Conservation (phyloP, 2,888 invertebrate genomes). For the Parnassius smintheus region DNA sequence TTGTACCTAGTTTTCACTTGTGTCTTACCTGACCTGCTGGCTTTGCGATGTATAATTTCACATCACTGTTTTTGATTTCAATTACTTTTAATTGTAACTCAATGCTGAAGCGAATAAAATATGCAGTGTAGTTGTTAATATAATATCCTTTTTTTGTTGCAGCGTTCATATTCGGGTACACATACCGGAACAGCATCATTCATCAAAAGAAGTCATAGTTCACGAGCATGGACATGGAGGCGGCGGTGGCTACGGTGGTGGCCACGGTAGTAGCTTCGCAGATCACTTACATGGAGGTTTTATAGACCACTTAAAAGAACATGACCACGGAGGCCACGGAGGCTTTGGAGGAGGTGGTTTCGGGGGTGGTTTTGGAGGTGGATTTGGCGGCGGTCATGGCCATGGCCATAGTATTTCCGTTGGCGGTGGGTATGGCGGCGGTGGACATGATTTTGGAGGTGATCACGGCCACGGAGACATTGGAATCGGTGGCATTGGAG, state of each 20-base stretch:
- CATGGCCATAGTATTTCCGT: slow-evolving; percentile 38
- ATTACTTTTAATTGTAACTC: slow-evolving; percentile 27
- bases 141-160: slow-evolving; percentile 46
- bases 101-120: slow-evolving; percentile 14
- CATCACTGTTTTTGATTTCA: slow-evolving; percentile 9
- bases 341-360: slow-evolving; percentile 42
- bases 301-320: slow-evolving; percentile 49
- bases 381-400: slow-evolving; percentile 39
- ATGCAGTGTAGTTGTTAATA: neutral
- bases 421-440: slow-evolving; percentile 34
- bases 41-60: slow-evolving; percentile 50
- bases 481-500: slow-evolving; percentile 32
- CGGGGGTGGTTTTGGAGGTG: slow-evolving; percentile 36
- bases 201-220: slow-evolving; percentile 68
- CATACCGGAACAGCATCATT: slow-evolving; percentile 74
- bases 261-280: slow-evolving; percentile 44
- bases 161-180: slow-evolving; percentile 81
- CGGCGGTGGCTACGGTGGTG: slow-evolving; percentile 45
- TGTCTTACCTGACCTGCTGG: slow-evolving; percentile 50
- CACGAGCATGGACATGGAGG: slow-evolving; percentile 61
- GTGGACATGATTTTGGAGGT: slow-evolving; percentile 35
- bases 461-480: slow-evolving; percentile 45
- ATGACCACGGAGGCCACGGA: slow-evolving; percentile 41
- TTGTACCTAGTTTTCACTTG: slow-evolving; percentile 48
- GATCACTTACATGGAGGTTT: slow-evolving; percentile 59